Evolutionary conservation across 2,888 invertebrate species (phyloP).

Genomic region (Parnassius orleans): DNA sequence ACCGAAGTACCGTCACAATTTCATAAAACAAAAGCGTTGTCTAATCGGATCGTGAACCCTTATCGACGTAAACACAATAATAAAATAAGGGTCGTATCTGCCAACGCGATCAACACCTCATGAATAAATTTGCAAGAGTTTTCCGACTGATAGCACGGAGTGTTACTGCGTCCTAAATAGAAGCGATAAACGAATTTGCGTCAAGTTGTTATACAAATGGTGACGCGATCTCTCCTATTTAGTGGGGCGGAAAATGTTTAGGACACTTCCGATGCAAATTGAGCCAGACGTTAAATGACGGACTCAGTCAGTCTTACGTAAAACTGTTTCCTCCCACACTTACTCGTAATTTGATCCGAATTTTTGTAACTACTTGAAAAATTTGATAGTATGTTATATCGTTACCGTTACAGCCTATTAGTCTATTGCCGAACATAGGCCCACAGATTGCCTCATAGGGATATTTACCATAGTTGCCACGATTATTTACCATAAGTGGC

Average conservation of each 20-base stretch:
- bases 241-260: slow-evolving; percentile 7
- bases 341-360: no score
- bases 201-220: slow-evolving; percentile 21
- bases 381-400: no score
- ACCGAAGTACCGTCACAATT: background rate
- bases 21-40: slow-evolving; percentile 18
- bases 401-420: no score
- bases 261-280: slow-evolving; percentile 1
- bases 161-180: slow-evolving; percentile 13
- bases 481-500: no score
- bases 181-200: slow-evolving; percentile 24
- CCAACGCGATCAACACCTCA: slow-evolving; percentile 48
- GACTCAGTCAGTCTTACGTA: background rate
- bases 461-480: no score
- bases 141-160: slow-evolving; percentile 35
- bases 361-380: no score
- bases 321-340: background rate
- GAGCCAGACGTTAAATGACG: background rate
- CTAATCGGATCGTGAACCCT: slow-evolving; percentile 10
- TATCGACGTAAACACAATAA: slow-evolving; percentile 39
- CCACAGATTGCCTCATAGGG: no score
- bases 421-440: no score
- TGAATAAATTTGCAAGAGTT: slow-evolving; percentile 52
- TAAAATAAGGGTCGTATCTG: slow-evolving; percentile 47
- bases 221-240: slow-evolving; percentile 12